Percentiles rank a stretch among this genome's conserved stretches.
These are phyloP conservation scores for Neuroscelio doddi DNA, from an alignment of 2,888 invertebrate genomes.

Conservation along the genomic window DNA sequence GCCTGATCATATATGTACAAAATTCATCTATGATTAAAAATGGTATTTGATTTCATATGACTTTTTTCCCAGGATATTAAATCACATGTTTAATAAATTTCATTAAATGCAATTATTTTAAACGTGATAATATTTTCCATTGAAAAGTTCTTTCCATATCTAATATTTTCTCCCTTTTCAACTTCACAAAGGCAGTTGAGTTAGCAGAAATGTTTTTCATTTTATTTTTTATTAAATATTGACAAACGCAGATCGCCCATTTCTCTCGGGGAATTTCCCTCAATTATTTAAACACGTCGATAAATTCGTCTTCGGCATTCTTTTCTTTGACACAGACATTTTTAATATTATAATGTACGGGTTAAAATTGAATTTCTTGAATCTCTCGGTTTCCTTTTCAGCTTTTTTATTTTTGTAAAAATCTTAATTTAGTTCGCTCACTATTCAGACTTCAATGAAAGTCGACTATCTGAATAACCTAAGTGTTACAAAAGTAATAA, in stretches of 20 bases:
- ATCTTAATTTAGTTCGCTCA: neutral
- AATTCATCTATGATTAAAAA: too few relatives aligned
- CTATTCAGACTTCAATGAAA: neutral
- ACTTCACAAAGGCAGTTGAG: too few relatives aligned
- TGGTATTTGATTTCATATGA: too few relatives aligned
- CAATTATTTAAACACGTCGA: slow-evolving; percentile 31
- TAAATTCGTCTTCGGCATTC: neutral
- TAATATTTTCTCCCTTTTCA: too few relatives aligned
- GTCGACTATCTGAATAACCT: too few relatives aligned
- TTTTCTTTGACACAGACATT: neutral
- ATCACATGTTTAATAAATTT: too few relatives aligned
- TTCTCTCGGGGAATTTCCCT: slow-evolving; percentile 26
- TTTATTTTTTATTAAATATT: slow-evolving; percentile 12
- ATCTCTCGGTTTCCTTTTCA: neutral
- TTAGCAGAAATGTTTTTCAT: slow-evolving; percentile 8
- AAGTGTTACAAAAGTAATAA: neutral
- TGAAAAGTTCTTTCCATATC: too few relatives aligned
- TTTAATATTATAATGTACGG: neutral
- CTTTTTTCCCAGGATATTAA: too few relatives aligned
- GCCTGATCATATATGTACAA: too few relatives aligned
- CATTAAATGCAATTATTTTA: too few relatives aligned
- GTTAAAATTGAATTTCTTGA: neutral
- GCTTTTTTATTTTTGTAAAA: neutral
- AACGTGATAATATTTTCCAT: too few relatives aligned
- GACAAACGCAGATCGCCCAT: slow-evolving; percentile 17